These are phyloP conservation scores for Calliopsis andreniformis DNA, from an alignment of 1,140 invertebrate genomes.

Conservation along the genomic window DNA sequence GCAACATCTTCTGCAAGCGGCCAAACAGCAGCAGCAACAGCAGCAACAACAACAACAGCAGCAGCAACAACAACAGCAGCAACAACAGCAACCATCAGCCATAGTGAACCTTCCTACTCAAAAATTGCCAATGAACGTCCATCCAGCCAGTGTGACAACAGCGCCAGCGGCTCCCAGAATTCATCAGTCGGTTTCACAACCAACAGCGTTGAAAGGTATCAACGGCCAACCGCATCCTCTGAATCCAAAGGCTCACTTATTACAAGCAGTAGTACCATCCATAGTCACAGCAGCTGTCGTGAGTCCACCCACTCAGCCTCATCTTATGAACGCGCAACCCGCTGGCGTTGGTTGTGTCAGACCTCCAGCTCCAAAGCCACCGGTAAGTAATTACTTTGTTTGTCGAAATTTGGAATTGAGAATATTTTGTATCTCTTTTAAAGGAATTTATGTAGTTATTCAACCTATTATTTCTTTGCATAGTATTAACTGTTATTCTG, in stretches of 20 bases:
- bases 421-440: background rate
- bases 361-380: conserved; percentile 71
- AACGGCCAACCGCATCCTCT: conserved; percentile 77
- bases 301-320: conserved; percentile 83
- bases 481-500: conserved; percentile 11
- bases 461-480: too few species aligned
- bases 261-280: conserved; percentile 77
- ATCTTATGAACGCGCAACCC: conserved; percentile 73
- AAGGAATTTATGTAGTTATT: too few species aligned
- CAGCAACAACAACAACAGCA: too few species aligned
- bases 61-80: too few species aligned
- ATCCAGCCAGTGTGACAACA: conserved; percentile 64
- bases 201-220: conserved; percentile 72
- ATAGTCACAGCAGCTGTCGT: conserved; percentile 82
- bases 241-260: conserved; percentile 80
- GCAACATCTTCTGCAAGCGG: conserved; percentile 76
- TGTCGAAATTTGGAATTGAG: background rate
- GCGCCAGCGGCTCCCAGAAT: conserved; percentile 69
- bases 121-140: conserved; percentile 72
- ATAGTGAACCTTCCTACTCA: conserved; percentile 74
- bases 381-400: conserved; percentile 58
- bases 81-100: conserved; percentile 71
- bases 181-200: conserved; percentile 73
- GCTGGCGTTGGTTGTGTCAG: conserved; percentile 73
- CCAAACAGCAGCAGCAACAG: conserved; percentile 73